Conservation (phyloP, 2,888 invertebrate species). For the Leptopterna dolabrata region DNA sequence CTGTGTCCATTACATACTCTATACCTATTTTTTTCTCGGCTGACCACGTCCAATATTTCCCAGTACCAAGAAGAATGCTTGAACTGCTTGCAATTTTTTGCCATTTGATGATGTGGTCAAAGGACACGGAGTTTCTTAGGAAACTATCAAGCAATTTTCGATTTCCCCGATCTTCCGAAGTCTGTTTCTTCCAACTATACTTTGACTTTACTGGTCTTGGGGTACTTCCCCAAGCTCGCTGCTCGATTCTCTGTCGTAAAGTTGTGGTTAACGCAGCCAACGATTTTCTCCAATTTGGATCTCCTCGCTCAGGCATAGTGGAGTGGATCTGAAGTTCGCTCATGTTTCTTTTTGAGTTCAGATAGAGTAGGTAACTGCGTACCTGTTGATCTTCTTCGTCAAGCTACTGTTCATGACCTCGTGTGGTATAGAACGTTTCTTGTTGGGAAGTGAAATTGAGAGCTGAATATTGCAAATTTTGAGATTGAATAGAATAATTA, state of each 20-base stretch:
- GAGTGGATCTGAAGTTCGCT: not conserved
- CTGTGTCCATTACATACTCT: too few relatives aligned
- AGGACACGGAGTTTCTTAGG: not conserved
- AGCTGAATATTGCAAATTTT: too few relatives aligned
- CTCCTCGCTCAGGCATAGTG: not conserved
- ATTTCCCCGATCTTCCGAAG: not conserved
- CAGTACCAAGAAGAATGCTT: not conserved
- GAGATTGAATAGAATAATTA: too few relatives aligned
- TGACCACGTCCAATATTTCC: not conserved
- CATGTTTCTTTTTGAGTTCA: not conserved
- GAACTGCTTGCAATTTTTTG: not conserved
- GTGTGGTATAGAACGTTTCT: too few relatives aligned
- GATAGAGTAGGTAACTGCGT: too few relatives aligned
- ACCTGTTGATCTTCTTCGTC: too few relatives aligned
- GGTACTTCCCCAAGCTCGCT: not conserved
- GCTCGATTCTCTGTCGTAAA: not conserved
- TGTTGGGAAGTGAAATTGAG: too few relatives aligned
- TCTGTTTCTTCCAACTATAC: not conserved
- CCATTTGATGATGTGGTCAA: not conserved
- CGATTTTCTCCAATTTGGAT: not conserved
- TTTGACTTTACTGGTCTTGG: not conserved
- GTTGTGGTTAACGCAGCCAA: not conserved
- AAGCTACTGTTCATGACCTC: too few relatives aligned
- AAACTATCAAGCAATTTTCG: conserved; percentile 5
- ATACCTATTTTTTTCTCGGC: too few relatives aligned